Conservation (phyloP, 2,888 invertebrate genomes). For the Ophioninae sp. region DNA sequence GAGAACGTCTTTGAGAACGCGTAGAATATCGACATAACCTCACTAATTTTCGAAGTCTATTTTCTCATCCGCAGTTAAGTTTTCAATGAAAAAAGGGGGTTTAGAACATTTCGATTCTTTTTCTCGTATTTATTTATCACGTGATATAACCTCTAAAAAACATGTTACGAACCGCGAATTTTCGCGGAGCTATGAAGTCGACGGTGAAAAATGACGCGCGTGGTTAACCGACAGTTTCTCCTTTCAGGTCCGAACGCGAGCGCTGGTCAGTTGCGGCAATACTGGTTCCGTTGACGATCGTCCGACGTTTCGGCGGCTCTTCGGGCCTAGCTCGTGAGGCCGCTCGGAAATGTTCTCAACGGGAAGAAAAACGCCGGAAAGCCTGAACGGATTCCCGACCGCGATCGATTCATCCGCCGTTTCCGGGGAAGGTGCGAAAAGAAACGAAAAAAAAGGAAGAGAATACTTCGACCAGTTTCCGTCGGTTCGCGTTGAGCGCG, state of each 20-base stretch:
- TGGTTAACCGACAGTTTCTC: constrained; percentile 2
- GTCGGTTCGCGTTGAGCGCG: constrained; percentile 1
- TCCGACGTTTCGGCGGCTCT: constrained; percentile 32
- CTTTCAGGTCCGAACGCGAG: constrained; percentile 58
- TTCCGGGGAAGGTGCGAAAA: background rate
- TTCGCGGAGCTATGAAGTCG: background rate
- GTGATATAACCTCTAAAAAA: too few relatives aligned
- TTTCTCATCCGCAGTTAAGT: too few relatives aligned
- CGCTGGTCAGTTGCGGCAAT: constrained; percentile 61
- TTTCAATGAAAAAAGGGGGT: too few relatives aligned
- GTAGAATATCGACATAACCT: too few relatives aligned
- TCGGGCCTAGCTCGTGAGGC: constrained; percentile 15
- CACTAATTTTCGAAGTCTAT: too few relatives aligned
- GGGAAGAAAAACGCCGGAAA: constrained; percentile 53
- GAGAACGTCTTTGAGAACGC: too few relatives aligned
- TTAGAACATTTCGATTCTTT: too few relatives aligned
- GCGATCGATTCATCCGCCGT: constrained; percentile 38
- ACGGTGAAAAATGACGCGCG: background rate
- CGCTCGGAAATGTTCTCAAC: constrained; percentile 19
- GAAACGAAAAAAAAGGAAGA: background rate
- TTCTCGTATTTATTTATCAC: too few relatives aligned
- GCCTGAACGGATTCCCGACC: constrained; percentile 60
- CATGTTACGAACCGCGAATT: background rate
- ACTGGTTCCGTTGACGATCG: constrained; percentile 62
- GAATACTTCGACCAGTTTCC: constrained; percentile 15